phyloP scores from a whole-genome alignment of 2,797 vertebrate species.

The Sebastolobus altivelis region DNA sequence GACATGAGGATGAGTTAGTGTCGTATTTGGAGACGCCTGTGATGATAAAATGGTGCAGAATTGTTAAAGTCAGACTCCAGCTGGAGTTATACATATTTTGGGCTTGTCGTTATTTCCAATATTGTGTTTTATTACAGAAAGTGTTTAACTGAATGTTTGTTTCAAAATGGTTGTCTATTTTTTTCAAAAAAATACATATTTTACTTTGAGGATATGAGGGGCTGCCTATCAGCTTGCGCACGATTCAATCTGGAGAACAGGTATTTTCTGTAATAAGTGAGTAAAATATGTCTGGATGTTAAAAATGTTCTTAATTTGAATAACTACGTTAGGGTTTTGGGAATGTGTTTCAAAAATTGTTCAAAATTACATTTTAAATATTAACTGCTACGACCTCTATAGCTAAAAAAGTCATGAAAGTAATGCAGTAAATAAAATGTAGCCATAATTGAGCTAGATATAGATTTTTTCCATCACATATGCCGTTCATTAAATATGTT shows the following conservation, averaged over 20 bases:
- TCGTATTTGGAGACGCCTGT: not conserved
- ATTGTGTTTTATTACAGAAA: not conserved
- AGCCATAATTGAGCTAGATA: not conserved
- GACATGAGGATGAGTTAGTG: not conserved
- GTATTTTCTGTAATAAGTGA: not conserved
- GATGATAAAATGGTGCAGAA: not conserved
- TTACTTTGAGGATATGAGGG: not conserved
- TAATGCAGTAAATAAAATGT: not conserved
- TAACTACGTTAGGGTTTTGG: not conserved
- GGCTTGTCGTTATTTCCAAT: not conserved
- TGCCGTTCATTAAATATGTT: not conserved
- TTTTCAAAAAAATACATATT: not conserved
- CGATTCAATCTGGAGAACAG: not conserved
- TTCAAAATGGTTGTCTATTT: not conserved
- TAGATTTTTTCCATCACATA: not conserved
- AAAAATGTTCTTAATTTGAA: not conserved
- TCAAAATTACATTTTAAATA: not conserved
- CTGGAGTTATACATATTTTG: constrained; percentile 12
- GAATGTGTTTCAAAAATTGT: not conserved
- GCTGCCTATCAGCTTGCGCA: not conserved
- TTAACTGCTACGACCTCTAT: not conserved
- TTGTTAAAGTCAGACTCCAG: not conserved
- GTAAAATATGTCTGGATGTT: not conserved
- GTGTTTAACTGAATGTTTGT: not conserved
- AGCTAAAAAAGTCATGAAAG: not conserved